These are phyloP conservation scores for Cosmopolites sordidus DNA, from an alignment of 2,888 invertebrate genomes.

Conservation along the genomic window DNA sequence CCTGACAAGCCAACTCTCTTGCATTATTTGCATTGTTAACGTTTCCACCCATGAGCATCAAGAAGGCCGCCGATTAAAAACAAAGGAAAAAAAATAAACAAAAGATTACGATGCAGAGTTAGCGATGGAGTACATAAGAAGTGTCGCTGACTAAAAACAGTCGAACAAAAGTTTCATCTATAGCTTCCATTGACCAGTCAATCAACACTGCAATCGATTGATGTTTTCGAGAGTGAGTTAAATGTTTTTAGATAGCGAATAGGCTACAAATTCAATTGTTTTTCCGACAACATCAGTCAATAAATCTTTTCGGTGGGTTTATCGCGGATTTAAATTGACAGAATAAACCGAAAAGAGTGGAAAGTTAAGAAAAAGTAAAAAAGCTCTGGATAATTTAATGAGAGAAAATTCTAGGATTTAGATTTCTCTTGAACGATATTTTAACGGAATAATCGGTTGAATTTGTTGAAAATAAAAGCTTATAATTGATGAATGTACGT, in stretches of 20 bases:
- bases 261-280: constrained; percentile 27
- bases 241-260: constrained; percentile 22
- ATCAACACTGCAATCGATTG: constrained; percentile 26
- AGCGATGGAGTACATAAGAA: constrained; percentile 14
- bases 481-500: too few relatives aligned
- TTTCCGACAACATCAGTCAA: constrained; percentile 13
- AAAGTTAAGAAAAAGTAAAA: too few relatives aligned
- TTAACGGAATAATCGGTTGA: too few relatives aligned
- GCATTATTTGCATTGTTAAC: constrained; percentile 24
- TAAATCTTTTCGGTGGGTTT: constrained; percentile 13
- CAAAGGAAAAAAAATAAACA: constrained; percentile 13
- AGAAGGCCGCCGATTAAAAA: constrained; percentile 10
- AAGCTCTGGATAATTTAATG: too few relatives aligned
- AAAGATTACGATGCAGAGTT: constrained; percentile 16
- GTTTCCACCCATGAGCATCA: constrained; percentile 10
- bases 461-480: too few relatives aligned
- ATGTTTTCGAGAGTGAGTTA: constrained; percentile 23
- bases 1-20: constrained; percentile 8
- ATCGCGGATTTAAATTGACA: constrained; percentile 5
- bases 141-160: constrained; percentile 13
- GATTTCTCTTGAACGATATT: too few relatives aligned
- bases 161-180: constrained; percentile 19
- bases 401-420: too few relatives aligned
- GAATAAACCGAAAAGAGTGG: background rate
- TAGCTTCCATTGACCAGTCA: constrained; percentile 27